A percentile compares a stretch with the other conserved stretches of the same genome.
Evolutionary conservation across 2,797 vertebrate species (phyloP).

Genomic region (Danionella dracula): DNA sequence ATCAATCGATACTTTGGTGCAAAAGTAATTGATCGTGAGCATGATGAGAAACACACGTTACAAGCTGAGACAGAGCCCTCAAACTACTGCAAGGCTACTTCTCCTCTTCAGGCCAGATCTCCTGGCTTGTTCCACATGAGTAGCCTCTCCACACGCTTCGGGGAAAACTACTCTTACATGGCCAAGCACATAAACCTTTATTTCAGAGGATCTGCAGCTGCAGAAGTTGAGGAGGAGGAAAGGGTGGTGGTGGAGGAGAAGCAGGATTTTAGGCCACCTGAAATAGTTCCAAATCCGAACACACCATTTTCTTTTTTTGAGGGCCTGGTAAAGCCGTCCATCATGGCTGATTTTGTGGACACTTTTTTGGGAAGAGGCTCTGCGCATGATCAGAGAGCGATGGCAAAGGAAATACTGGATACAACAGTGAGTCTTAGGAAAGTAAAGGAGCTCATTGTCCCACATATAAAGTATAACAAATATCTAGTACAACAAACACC

Average conservation of each 20-base stretch:
- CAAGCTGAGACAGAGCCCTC: background rate
- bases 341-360: constrained; percentile 53
- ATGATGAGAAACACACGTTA: background rate
- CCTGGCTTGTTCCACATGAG: constrained; percentile 61
- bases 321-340: constrained; percentile 49
- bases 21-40: constrained; percentile 46
- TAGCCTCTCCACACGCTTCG: constrained; percentile 51
- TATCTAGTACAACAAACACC: too few species aligned
- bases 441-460: too few species aligned
- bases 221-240: constrained; percentile 32
- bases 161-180: constrained; percentile 59
- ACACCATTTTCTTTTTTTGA: constrained; percentile 54
- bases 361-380: constrained; percentile 43
- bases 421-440: constrained; percentile 59
- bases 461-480: too few species aligned
- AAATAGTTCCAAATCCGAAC: constrained; percentile 13
- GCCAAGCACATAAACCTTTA: constrained; percentile 61
- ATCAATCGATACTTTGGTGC: constrained; percentile 68
- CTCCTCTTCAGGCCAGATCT: constrained; percentile 22
- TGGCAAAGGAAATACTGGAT: constrained; percentile 27
- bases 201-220: constrained; percentile 52
- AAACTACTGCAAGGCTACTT: background rate
- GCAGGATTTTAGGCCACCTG: too few species aligned
- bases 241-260: background rate
- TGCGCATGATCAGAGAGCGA: constrained; percentile 2